A percentile compares a stretch with the other conserved stretches of the same genome.
These are phyloP conservation scores for Astropecten irregularis DNA, from an alignment of 53 echinoderm and acorn worm species.

Conservation along the genomic window DNA sequence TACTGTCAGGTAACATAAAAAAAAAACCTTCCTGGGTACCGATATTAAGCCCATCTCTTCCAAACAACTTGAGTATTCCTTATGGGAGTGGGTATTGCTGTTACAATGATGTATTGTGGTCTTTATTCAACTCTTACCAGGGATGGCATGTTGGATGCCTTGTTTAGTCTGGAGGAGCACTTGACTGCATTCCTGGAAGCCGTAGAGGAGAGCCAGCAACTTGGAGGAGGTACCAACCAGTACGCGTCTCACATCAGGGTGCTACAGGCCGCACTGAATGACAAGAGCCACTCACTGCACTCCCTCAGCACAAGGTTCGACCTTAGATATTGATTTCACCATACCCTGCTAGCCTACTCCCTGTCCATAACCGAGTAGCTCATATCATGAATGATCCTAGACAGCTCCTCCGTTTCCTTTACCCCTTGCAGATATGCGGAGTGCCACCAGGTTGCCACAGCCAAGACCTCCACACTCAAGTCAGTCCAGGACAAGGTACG, in stretches of 20 bases:
- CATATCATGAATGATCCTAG: no score
- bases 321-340: neutral
- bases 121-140: slow-evolving; percentile 54
- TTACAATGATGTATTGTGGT: no score
- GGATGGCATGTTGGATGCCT: slow-evolving; percentile 80
- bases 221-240: slow-evolving; percentile 26
- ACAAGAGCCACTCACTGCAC: slow-evolving; percentile 81
- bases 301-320: slow-evolving; percentile 79
- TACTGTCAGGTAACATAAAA: no score
- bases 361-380: no score
- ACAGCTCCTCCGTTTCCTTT: no score
- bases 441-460: slow-evolving; percentile 54
- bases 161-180: slow-evolving; percentile 75
- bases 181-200: slow-evolving; percentile 68
- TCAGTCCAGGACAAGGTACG: slow-evolving; percentile 73
- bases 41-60: no score
- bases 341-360: no score
- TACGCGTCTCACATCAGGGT: slow-evolving; percentile 49
- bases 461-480: slow-evolving; percentile 47
- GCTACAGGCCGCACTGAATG: slow-evolving; percentile 70
- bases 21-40: no score
- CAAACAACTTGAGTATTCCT: no score
- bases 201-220: slow-evolving; percentile 52
- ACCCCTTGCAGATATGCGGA: slow-evolving; percentile 79
- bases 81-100: no score